Evolutionary conservation across 2,797 vertebrate species (phyloP).

Genomic region (Catharus ustulatus): DNA sequence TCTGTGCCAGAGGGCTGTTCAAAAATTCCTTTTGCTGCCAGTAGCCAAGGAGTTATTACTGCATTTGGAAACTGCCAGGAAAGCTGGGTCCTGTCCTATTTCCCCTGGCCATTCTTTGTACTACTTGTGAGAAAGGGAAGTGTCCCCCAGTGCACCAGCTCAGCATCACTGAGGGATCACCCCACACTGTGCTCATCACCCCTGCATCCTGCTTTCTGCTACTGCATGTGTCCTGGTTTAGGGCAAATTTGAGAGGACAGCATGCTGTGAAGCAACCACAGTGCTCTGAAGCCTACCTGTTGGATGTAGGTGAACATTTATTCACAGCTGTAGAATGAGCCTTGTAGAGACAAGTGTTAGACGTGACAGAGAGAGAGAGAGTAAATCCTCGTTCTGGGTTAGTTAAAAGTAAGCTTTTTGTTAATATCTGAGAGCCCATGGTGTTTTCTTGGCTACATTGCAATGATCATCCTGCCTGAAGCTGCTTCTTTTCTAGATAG

Average conservation of each 20-base stretch:
- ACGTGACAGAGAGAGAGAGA: background rate
- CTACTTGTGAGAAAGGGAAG: background rate
- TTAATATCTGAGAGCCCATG: background rate
- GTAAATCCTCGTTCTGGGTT: background rate
- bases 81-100: slow-evolving; percentile 45
- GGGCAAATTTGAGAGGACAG: too few relatives aligned
- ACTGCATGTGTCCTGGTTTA: background rate
- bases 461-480: background rate
- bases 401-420: background rate
- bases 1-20: background rate
- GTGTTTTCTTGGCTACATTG: background rate
- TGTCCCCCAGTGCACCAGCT: background rate
- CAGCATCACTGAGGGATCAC: background rate
- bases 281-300: background rate
- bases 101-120: slow-evolving; percentile 38
- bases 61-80: background rate
- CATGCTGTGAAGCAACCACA: background rate
- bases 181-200: background rate
- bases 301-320: slow-evolving; percentile 10
- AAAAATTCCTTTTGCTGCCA: slow-evolving; percentile 12
- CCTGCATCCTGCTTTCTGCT: background rate
- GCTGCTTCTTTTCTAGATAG: background rate
- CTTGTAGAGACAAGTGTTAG: slow-evolving; percentile 9
- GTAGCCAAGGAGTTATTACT: slow-evolving; percentile 4
- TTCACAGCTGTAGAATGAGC: background rate